A percentile compares a stretch with the other conserved stretches of the same genome.
Evolutionary conservation across 2,888 invertebrate species (phyloP).

Genomic region (Agrilus biguttatus): DNA sequence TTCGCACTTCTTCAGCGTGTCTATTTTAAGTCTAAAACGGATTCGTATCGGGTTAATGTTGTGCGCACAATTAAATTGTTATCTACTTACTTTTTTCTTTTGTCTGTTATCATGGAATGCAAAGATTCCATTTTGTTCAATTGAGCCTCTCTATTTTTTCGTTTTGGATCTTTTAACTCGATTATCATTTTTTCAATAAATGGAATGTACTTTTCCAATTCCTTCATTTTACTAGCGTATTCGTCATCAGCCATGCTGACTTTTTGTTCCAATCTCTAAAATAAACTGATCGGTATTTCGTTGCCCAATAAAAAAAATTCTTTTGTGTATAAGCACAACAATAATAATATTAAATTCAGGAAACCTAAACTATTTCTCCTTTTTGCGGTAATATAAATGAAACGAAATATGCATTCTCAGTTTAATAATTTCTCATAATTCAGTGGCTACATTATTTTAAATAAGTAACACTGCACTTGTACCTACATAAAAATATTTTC

Average conservation of each 20-base stretch:
- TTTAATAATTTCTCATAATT: too few species aligned
- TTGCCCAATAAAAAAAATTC: too few species aligned
- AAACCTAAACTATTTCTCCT: too few species aligned
- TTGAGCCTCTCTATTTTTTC: conserved; percentile 40
- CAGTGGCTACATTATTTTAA: too few species aligned
- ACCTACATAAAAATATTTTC: too few species aligned
- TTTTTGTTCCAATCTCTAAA: neutral
- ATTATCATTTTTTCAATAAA: conserved; percentile 56
- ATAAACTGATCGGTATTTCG: too few species aligned
- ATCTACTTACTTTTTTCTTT: conserved; percentile 43
- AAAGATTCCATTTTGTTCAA: conserved; percentile 49
- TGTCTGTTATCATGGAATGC: conserved; percentile 44
- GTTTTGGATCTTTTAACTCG: conserved; percentile 39
- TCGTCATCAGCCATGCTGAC: conserved; percentile 28
- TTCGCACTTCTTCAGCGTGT: conserved; percentile 53
- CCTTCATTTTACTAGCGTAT: conserved; percentile 46
- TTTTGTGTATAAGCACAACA: too few species aligned
- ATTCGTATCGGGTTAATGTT: neutral
- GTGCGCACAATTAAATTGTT: neutral
- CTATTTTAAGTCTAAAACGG: conserved; percentile 47
- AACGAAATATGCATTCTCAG: too few species aligned
- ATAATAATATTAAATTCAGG: too few species aligned
- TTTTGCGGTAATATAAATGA: too few species aligned
- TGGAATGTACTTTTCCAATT: conserved; percentile 58
- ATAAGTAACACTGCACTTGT: too few species aligned